Conservation (phyloP, 92 coral and sea anemone species). For the Epizoanthus rinbou region DNA sequence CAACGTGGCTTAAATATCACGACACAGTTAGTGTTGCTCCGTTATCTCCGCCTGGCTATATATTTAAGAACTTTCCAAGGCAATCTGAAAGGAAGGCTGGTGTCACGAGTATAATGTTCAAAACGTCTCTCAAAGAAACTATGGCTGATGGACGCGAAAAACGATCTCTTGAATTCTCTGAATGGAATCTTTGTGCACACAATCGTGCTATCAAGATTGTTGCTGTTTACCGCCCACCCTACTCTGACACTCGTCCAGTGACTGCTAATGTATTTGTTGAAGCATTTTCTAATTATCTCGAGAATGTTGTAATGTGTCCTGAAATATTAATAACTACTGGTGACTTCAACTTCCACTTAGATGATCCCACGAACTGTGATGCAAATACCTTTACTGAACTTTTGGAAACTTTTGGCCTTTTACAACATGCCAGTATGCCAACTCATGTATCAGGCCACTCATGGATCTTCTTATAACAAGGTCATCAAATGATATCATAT, state of each 20-base stretch:
- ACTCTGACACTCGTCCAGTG: neutral
- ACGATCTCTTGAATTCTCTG: neutral
- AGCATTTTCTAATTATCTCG: slow-evolving; percentile 3
- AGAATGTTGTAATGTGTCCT: slow-evolving; percentile 6
- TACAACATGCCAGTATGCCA: too few relatives aligned
- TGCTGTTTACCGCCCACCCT: slow-evolving; percentile 13
- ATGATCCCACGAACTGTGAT: neutral
- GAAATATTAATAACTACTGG: neutral
- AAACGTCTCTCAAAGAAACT: neutral
- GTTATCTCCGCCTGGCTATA: neutral
- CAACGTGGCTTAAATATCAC: slow-evolving; percentile 21
- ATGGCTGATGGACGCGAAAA: neutral
- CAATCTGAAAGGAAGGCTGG: neutral
- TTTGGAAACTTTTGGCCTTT: neutral
- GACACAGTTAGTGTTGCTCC: slow-evolving; percentile 28
- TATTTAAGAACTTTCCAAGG: neutral
- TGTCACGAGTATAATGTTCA: neutral
- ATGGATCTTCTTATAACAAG: neutral
- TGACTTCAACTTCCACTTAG: slow-evolving; percentile 36
- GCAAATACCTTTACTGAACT: neutral
- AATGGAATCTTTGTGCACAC: neutral
- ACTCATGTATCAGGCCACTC: neutral
- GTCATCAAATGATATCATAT: neutral
- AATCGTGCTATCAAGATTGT: neutral
- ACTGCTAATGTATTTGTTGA: neutral